Conservation (phyloP, 1,140 invertebrate genomes). For the Ptiloglossa arizonensis region DNA sequence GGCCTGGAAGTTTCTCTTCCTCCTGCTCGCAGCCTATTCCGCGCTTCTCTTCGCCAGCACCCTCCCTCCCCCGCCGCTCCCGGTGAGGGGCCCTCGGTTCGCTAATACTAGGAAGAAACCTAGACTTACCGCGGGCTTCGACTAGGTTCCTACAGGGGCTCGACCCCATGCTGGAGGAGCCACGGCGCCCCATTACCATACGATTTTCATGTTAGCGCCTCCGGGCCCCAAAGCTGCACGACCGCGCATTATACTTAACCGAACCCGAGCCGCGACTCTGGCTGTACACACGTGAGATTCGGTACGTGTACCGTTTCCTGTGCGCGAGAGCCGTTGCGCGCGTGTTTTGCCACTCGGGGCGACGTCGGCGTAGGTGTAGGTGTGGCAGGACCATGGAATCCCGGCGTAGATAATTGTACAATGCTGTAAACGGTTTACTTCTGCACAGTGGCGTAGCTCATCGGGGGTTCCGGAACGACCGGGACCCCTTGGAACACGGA, state of each 20-base stretch:
- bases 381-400: constrained; percentile 61
- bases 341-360: constrained; percentile 22
- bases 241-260: constrained; percentile 76
- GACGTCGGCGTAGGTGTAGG: constrained; percentile 57
- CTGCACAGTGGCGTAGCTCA: constrained; percentile 39
- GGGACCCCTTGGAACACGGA: too few relatives aligned
- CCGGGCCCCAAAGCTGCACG: constrained; percentile 75
- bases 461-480: neutral
- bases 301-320: neutral
- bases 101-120: constrained; percentile 75
- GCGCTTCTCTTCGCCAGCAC: constrained; percentile 14
- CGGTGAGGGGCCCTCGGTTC: constrained; percentile 13
- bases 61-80: too few relatives aligned
- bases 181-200: constrained; percentile 77
- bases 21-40: constrained; percentile 42
- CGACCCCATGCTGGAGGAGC: constrained; percentile 65
- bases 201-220: constrained; percentile 79
- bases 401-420: constrained; percentile 62
- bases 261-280: constrained; percentile 52
- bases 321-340: neutral
- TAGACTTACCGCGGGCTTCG: constrained; percentile 67
- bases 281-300: constrained; percentile 13
- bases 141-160: constrained; percentile 58
- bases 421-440: constrained; percentile 64
- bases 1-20: constrained; percentile 50